Conservation (phyloP, 2,888 invertebrate genomes). For the Branchinecta sandiegonensis region DNA sequence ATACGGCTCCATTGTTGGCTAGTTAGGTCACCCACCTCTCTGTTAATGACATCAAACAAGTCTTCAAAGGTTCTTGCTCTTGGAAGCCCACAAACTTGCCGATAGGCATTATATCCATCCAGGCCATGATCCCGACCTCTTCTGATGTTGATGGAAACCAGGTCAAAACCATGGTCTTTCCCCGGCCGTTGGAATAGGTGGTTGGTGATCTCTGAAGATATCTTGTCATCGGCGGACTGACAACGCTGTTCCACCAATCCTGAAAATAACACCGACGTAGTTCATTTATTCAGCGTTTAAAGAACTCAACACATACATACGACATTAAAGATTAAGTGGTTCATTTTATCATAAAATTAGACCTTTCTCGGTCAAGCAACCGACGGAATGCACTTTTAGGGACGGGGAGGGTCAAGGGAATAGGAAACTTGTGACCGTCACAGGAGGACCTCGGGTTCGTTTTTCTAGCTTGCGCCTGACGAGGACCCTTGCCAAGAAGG, state of each 20-base stretch:
- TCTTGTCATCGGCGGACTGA: conserved; percentile 23
- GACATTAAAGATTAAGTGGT: too few relatives aligned
- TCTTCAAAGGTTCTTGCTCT: conserved; percentile 25
- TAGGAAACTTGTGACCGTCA: too few relatives aligned
- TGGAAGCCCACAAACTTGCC: conserved; percentile 30
- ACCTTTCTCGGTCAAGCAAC: too few relatives aligned
- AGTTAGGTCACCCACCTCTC: background rate
- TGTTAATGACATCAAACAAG: conserved; percentile 20
- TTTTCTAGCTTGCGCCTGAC: too few relatives aligned
- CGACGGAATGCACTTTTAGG: too few relatives aligned
- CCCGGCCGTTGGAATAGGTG: conserved; percentile 22
- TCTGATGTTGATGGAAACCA: conserved; percentile 26
- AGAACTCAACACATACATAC: too few relatives aligned
- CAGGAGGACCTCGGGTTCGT: too few relatives aligned
- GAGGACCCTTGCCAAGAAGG: too few relatives aligned
- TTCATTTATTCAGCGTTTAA: too few relatives aligned
- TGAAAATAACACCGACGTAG: background rate
- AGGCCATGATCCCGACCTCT: conserved; percentile 28
- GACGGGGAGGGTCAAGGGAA: too few relatives aligned
- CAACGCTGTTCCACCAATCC: conserved; percentile 19
- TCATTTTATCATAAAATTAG: too few relatives aligned
- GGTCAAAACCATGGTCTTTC: conserved; percentile 25
- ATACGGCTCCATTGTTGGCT: too few relatives aligned
- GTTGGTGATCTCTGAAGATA: conserved; percentile 22
- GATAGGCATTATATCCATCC: conserved; percentile 30